phyloP scores from a whole-genome alignment of 2,113 vertebrate species.

The Panthera tigris region DNA sequence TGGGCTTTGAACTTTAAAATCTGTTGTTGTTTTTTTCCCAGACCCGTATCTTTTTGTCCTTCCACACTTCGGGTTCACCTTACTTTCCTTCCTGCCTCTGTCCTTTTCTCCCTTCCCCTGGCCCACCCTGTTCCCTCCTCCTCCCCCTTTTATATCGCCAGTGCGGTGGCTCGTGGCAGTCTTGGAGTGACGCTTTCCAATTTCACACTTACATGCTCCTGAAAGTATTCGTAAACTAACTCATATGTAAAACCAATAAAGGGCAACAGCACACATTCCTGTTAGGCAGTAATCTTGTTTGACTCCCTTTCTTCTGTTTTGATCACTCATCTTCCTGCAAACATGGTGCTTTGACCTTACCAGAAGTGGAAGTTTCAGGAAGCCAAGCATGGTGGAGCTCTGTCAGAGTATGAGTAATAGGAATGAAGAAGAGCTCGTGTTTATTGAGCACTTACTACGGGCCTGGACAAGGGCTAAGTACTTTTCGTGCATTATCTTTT shows the following conservation, averaged over 20 bases:
- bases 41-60: not conserved
- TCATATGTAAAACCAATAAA: constrained; percentile 69
- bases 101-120: not conserved
- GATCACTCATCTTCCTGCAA: not conserved
- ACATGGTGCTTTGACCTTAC: constrained; percentile 20
- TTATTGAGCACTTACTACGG: not conserved
- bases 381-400: not conserved
- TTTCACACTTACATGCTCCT: constrained; percentile 80
- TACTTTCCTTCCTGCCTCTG: not conserved
- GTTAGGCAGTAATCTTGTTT: constrained; percentile 32
- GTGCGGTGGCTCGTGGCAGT: constrained; percentile 34
- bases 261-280: constrained; percentile 15
- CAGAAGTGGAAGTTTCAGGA: not conserved
- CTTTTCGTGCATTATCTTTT: not conserved
- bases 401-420: too few species aligned
- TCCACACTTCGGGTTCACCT: not conserved
- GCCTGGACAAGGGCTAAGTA: not conserved
- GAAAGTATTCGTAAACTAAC: constrained; percentile 67
- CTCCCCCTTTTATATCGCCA: not conserved
- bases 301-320: constrained; percentile 15
- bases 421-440: not conserved
- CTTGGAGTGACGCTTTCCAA: constrained; percentile 62
- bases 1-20: constrained; percentile 18
- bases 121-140: not conserved
- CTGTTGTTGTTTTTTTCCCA: not conserved